Conservation (phyloP, 1,140 invertebrate genomes). For the Ceratoteleas bidentatus region DNA sequence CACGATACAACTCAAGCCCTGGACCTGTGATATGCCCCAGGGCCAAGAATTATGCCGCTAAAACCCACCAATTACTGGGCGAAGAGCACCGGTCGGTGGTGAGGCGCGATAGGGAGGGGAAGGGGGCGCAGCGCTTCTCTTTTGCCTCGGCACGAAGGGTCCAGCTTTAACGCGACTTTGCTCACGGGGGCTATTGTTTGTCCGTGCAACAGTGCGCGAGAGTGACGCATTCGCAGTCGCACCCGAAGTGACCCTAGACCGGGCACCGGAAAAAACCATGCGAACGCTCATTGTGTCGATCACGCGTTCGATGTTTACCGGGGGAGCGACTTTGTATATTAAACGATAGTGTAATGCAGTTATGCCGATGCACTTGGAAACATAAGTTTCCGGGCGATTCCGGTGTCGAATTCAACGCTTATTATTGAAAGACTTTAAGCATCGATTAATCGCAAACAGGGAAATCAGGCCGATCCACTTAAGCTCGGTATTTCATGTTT, state of each 20-base stretch:
- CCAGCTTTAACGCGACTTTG: conserved; percentile 59
- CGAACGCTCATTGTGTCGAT: conserved; percentile 42
- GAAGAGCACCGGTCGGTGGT: conserved; percentile 58
- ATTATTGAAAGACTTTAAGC: too few relatives aligned
- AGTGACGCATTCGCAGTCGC: conserved; percentile 21
- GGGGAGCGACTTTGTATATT: conserved; percentile 48
- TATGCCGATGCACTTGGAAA: conserved; percentile 38
- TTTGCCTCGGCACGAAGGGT: conserved; percentile 45
- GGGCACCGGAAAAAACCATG: conserved; percentile 40
- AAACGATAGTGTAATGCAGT: conserved; percentile 56
- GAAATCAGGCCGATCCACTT: too few relatives aligned
- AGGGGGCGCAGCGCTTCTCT: too few relatives aligned
- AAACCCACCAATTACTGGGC: conserved; percentile 76
- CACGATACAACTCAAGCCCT: conserved; percentile 71
- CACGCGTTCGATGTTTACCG: conserved; percentile 45
- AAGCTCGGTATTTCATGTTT: too few relatives aligned
- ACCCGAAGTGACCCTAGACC: conserved; percentile 14
- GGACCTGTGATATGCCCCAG: conserved; percentile 73
- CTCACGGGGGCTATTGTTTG: conserved; percentile 38
- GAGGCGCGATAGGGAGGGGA: conserved; percentile 50
- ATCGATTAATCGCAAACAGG: too few relatives aligned
- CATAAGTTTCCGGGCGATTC: conserved; percentile 16
- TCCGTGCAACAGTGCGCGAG: conserved; percentile 34
- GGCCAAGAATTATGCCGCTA: conserved; percentile 76
- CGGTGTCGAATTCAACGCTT: too few relatives aligned